phyloP scores from a whole-genome alignment of 2,888 invertebrate species.

The Sinotaia quadrata region DNA sequence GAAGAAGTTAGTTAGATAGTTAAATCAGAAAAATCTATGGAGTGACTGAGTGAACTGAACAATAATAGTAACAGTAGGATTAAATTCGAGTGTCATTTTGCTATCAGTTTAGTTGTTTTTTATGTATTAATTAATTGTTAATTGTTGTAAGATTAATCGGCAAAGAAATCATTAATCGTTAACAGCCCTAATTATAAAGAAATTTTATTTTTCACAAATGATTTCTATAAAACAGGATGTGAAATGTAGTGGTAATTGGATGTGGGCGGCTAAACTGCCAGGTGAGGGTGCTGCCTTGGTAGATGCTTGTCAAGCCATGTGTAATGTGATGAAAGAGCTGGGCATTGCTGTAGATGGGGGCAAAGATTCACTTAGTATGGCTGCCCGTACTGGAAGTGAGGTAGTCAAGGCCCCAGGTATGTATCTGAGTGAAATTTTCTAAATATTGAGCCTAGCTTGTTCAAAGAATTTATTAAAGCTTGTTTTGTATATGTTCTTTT shows the following conservation, averaged over 20 bases:
- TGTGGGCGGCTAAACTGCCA: constrained; percentile 98
- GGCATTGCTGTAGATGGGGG: constrained; percentile 96
- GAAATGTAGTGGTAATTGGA: constrained; percentile 99
- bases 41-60: too few relatives aligned
- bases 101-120: too few relatives aligned
- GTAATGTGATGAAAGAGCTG: constrained; percentile 84
- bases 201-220: too few relatives aligned
- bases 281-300: constrained; percentile 92
- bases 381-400: constrained; percentile 84
- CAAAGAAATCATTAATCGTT: too few relatives aligned
- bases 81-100: too few relatives aligned
- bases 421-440: background rate
- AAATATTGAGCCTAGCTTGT: too few relatives aligned
- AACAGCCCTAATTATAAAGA: too few relatives aligned
- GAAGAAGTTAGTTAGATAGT: too few relatives aligned
- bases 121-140: too few relatives aligned
- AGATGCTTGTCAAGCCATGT: constrained; percentile 91
- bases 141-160: too few relatives aligned
- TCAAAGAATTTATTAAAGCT: background rate
- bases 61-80: too few relatives aligned
- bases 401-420: constrained; percentile 77
- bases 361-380: constrained; percentile 98
- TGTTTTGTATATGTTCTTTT: background rate
- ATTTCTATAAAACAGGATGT: constrained; percentile 88
- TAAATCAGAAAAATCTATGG: too few relatives aligned